Percentiles rank a stretch among this genome's conserved stretches.
These are phyloP conservation scores for Cydia splendana DNA, from an alignment of 1,140 invertebrate species.

Conservation along the genomic window DNA sequence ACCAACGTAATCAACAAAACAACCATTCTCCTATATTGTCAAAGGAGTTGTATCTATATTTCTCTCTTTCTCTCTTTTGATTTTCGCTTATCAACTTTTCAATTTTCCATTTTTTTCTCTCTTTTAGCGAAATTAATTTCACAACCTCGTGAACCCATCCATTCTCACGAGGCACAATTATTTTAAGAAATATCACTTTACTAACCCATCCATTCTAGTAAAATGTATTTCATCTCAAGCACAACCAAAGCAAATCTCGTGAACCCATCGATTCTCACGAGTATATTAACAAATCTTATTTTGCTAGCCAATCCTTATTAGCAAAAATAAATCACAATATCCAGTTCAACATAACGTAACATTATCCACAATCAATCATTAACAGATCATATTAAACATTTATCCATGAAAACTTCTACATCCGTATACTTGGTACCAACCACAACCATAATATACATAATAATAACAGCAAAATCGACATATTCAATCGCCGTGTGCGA, in stretches of 20 bases:
- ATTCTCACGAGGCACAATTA: neutral
- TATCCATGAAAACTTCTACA: neutral
- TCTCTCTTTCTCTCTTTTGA: neutral
- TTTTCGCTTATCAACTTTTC: neutral
- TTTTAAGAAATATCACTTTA: neutral
- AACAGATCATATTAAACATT: neutral
- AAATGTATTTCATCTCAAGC: neutral
- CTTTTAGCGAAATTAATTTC: neutral
- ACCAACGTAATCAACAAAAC: neutral
- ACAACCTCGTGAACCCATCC: constrained; percentile 7
- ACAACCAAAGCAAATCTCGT: neutral
- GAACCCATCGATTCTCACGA: neutral
- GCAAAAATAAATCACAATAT: neutral
- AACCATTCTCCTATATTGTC: neutral
- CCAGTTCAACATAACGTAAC: neutral
- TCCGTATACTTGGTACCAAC: neutral
- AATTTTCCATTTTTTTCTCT: neutral
- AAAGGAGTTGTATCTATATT: neutral
- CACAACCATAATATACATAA: neutral
- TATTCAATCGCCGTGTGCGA: neutral
- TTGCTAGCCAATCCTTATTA: neutral
- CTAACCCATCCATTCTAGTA: constrained; percentile 10
- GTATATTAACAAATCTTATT: neutral
- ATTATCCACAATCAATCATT: neutral
- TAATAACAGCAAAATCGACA: neutral